phyloP scores from a whole-genome alignment of 2,888 invertebrate genomes.

The Dysmachus trigonus region DNA sequence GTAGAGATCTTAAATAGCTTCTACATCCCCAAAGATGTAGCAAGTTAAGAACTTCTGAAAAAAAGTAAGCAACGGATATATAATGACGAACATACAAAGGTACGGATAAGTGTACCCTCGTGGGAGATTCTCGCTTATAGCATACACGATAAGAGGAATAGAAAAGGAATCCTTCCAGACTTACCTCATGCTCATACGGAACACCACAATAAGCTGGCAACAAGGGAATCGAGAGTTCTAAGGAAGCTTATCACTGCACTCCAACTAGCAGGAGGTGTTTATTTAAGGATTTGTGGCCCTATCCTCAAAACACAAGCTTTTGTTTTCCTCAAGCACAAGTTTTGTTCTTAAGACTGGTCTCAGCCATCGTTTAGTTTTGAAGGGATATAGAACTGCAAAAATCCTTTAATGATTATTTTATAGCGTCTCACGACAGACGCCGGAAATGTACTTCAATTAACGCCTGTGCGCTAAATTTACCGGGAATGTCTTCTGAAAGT shows the following conservation, averaged over 20 bases:
- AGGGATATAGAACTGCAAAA: not conserved
- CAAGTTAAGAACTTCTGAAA: not conserved
- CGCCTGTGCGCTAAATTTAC: not conserved
- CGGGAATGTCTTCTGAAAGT: not conserved
- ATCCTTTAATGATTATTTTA: not conserved
- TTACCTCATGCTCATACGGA: not conserved
- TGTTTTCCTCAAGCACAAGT: not conserved
- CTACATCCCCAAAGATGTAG: not conserved
- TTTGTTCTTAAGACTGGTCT: not conserved
- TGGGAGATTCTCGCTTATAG: constrained; percentile 10
- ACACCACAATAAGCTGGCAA: not conserved
- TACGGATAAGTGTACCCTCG: constrained; percentile 22
- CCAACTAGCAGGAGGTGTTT: not conserved
- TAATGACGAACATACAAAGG: constrained; percentile 5
- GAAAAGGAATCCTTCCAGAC: not conserved
- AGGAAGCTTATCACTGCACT: constrained; percentile 23
- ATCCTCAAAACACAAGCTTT: not conserved
- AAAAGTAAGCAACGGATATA: constrained; percentile 3
- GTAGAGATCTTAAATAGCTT: not conserved
- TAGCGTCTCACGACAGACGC: not conserved
- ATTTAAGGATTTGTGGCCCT: constrained; percentile 27
- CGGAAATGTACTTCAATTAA: not conserved
- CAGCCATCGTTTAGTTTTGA: not conserved
- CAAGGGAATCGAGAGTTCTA: not conserved
- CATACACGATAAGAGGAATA: not conserved